These are phyloP conservation scores for Ylistrum balloti DNA, from an alignment of 1,140 invertebrate species.

Conservation along the genomic window DNA sequence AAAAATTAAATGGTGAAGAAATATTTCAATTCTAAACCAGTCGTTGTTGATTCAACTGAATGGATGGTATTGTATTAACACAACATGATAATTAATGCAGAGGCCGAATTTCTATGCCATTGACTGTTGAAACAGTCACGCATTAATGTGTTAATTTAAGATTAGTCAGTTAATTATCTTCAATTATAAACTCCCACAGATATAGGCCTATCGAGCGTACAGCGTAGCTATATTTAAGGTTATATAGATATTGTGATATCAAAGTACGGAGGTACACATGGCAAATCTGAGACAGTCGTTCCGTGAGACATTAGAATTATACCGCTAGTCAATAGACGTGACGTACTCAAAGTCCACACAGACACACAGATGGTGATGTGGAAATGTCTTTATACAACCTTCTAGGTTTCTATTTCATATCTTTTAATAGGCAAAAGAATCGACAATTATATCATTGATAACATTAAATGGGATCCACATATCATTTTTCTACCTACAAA, in stretches of 20 bases:
- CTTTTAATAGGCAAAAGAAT: no score
- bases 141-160: constrained; percentile 2
- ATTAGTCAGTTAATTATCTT: constrained; percentile 21
- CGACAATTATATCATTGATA: no score
- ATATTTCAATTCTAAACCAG: not conserved
- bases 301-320: no score
- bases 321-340: no score
- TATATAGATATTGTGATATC: not conserved
- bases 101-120: not conserved
- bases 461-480: no score
- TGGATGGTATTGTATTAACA: not conserved
- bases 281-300: not conserved
- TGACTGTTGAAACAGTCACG: not conserved
- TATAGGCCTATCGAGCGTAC: not conserved
- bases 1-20: constrained; percentile 1
- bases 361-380: no score
- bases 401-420: no score
- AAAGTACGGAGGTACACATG: not conserved
- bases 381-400: no score
- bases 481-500: no score
- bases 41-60: not conserved
- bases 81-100: not conserved
- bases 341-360: no score
- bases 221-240: not conserved
- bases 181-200: constrained; percentile 29